Conservation (phyloP, 2,888 invertebrate genomes). For the Conchocele bisecta region DNA sequence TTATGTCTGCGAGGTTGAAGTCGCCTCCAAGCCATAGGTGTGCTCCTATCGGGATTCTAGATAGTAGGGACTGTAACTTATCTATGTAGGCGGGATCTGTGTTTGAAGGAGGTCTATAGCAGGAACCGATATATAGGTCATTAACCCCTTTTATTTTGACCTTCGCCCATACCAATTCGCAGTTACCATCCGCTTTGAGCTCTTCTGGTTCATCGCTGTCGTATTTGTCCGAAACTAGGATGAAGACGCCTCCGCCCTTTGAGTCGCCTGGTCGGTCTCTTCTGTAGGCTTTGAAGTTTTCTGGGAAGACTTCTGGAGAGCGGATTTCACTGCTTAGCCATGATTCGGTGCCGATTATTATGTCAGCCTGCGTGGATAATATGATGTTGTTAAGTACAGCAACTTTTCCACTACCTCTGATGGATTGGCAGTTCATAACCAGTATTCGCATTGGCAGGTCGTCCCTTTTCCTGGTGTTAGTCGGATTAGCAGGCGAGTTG, state of each 20-base stretch:
- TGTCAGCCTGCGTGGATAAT: no score
- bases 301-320: constrained; percentile 26
- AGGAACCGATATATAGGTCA: constrained; percentile 30
- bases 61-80: not conserved
- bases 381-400: no score
- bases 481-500: no score
- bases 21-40: constrained; percentile 41
- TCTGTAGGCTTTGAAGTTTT: constrained; percentile 20
- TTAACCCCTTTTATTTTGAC: constrained; percentile 21
- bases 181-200: constrained; percentile 12
- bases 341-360: constrained; percentile 25
- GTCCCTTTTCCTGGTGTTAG: no score
- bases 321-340: constrained; percentile 4
- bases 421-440: no score
- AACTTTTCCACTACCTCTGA: no score
- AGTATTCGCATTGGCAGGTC: no score
- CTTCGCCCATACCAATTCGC: constrained; percentile 27
- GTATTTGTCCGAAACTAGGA: constrained; percentile 17
- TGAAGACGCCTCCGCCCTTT: constrained; percentile 14
- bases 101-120: constrained; percentile 34
- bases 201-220: constrained; percentile 28
- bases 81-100: constrained; percentile 17
- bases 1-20: constrained; percentile 28
- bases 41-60: constrained; percentile 16
- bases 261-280: not conserved